These are phyloP conservation scores for Andrena haemorrhoa DNA, from an alignment of 2,888 invertebrate genomes.

Conservation along the genomic window DNA sequence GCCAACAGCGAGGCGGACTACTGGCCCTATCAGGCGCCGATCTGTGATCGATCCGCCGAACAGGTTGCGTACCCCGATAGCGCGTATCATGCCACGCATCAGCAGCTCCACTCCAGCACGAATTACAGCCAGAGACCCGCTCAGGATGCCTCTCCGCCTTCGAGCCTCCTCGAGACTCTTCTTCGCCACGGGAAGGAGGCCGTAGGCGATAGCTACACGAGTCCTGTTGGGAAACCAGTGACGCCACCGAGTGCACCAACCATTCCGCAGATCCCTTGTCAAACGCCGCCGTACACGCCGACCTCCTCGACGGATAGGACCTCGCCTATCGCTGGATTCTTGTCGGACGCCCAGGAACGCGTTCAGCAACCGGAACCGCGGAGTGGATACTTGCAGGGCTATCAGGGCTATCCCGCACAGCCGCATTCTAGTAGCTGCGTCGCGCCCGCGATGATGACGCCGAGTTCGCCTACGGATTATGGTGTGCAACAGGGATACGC, in stretches of 20 bases:
- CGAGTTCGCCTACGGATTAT: slow-evolving; percentile 61
- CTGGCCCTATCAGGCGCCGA: slow-evolving; percentile 72
- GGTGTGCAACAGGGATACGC: slow-evolving; percentile 56
- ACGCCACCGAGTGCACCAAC: slow-evolving; percentile 31
- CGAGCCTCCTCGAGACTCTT: slow-evolving; percentile 75
- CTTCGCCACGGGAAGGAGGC: slow-evolving; percentile 77
- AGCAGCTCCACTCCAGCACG: slow-evolving; percentile 27
- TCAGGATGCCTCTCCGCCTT: slow-evolving; percentile 26
- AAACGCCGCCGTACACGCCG: slow-evolving; percentile 76
- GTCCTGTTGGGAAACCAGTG: slow-evolving; percentile 13
- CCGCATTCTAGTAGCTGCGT: slow-evolving; percentile 54
- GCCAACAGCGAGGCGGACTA: slow-evolving; percentile 68
- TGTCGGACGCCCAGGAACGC: slow-evolving; percentile 64
- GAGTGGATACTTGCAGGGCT: slow-evolving; percentile 35
- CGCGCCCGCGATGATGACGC: slow-evolving; percentile 46
- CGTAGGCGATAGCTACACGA: slow-evolving; percentile 63
- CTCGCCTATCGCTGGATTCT: slow-evolving; percentile 70
- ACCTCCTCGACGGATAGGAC: slow-evolving; percentile 71
- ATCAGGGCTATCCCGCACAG: slow-evolving; percentile 57
- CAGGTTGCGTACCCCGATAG: slow-evolving; percentile 46
- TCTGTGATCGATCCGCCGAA: slow-evolving; percentile 56
- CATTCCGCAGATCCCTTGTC: slow-evolving; percentile 60
- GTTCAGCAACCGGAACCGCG: slow-evolving; percentile 43
- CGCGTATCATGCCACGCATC: slow-evolving; percentile 46
- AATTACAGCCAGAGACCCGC: neutral